Evolutionary conservation across 2,888 invertebrate genomes (phyloP).

Genomic region (Stenotaenia linearis): DNA sequence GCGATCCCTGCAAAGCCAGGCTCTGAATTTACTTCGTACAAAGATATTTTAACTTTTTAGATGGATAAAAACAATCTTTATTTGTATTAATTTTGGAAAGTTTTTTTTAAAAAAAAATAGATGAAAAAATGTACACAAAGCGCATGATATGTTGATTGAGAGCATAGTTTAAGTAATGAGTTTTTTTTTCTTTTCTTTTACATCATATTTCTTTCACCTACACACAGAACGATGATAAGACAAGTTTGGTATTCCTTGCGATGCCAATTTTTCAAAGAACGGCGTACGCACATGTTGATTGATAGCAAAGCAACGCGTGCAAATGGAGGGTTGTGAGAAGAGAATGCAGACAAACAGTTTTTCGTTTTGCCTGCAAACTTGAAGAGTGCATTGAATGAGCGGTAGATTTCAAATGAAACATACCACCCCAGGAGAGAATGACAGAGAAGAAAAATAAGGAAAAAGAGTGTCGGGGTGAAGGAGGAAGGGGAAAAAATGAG

Average conservation of each 20-base stretch:
- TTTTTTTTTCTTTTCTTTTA: neutral
- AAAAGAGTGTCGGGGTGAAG: neutral
- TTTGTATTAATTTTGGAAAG: too few species aligned
- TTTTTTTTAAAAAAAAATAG: too few species aligned
- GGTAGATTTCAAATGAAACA: conserved; percentile 11
- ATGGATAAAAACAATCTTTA: neutral
- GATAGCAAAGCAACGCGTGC: conserved; percentile 12
- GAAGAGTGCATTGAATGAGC: conserved; percentile 4
- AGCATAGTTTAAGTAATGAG: neutral
- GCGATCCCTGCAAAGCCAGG: neutral
- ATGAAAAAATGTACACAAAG: neutral
- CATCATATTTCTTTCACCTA: neutral
- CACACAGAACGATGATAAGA: neutral
- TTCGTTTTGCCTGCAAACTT: neutral
- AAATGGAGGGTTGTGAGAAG: neutral
- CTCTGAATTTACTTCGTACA: neutral
- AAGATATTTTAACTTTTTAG: neutral
- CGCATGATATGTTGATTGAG: too few species aligned
- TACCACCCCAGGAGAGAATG: neutral
- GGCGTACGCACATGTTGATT: neutral
- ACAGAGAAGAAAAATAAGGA: neutral
- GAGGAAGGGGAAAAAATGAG: neutral
- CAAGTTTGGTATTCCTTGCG: neutral
- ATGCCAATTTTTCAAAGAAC: neutral
- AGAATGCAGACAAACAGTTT: conserved; percentile 15